Evolutionary conservation across 2,888 invertebrate genomes (phyloP).

Genomic region (Caenorhabditis macrosperma): DNA sequence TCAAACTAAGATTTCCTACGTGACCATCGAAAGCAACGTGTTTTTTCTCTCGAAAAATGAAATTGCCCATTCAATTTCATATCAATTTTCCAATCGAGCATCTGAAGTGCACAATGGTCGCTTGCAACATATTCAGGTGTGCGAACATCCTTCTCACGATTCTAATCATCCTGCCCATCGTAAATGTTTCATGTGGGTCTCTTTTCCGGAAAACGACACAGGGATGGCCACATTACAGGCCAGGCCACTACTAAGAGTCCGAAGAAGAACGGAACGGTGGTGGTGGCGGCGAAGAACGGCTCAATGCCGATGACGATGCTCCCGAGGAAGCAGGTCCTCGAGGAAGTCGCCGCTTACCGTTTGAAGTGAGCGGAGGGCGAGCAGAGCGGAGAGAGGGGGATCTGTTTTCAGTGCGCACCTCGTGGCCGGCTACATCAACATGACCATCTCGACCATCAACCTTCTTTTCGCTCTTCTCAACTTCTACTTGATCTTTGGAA

Average conservation of each 20-base stretch:
- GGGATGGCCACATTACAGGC: too few species aligned
- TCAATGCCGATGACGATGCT: not conserved
- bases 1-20: too few species aligned
- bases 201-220: too few species aligned
- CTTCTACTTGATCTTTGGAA: constrained; percentile 40
- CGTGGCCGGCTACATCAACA: constrained; percentile 23
- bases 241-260: too few species aligned
- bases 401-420: constrained; percentile 12
- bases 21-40: too few species aligned
- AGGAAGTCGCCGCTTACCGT: not conserved
- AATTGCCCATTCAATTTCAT: too few species aligned
- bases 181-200: not conserved
- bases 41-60: too few species aligned
- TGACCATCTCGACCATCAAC: constrained; percentile 26
- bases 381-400: too few species aligned
- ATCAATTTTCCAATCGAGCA: too few species aligned
- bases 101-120: constrained; percentile 31
- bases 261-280: too few species aligned
- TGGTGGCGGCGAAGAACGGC: not conserved
- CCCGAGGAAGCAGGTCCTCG: constrained; percentile 2
- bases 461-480: constrained; percentile 38
- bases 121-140: constrained; percentile 36
- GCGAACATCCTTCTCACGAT: constrained; percentile 17
- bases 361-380: constrained; percentile 50
- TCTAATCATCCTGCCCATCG: constrained; percentile 13